A percentile compares a stretch with the other conserved stretches of the same genome.
These are phyloP conservation scores for Rafetus swinhoei DNA, from an alignment of 2,113 vertebrate genomes.

Conservation along the genomic window DNA sequence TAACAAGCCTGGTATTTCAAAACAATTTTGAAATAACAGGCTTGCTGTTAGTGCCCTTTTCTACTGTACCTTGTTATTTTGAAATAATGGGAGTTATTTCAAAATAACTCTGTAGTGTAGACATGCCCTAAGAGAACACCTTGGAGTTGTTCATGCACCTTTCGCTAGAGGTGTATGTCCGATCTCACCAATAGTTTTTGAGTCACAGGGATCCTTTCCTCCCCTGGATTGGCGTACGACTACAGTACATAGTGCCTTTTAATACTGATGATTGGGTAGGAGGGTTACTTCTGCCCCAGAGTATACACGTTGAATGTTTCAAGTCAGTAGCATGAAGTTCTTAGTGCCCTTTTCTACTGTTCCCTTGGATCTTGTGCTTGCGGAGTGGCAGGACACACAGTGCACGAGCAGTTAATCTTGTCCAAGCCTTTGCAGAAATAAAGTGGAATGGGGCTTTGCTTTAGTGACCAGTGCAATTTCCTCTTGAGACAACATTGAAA, in stretches of 20 bases:
- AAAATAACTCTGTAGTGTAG: too few relatives aligned
- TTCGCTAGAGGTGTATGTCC: background rate
- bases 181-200: background rate
- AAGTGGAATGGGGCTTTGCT: accelerated
- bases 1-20: too few relatives aligned
- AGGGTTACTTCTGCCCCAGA: background rate
- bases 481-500: background rate
- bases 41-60: too few relatives aligned
- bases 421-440: background rate
- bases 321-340: background rate
- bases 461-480: background rate
- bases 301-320: background rate
- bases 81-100: too few relatives aligned
- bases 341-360: background rate
- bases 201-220: background rate
- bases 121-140: background rate
- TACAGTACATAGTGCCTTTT: background rate
- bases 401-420: background rate
- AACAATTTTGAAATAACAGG: too few relatives aligned
- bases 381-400: background rate
- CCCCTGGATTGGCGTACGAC: background rate
- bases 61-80: too few relatives aligned
- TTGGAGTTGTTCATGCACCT: background rate
- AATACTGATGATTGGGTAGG: background rate
- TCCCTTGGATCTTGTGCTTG: background rate